Evolutionary conservation across 2,113 vertebrate genomes (phyloP), one percentile per base, ranked within the genome.

Genomic region (Crocuta crocuta): DNA sequence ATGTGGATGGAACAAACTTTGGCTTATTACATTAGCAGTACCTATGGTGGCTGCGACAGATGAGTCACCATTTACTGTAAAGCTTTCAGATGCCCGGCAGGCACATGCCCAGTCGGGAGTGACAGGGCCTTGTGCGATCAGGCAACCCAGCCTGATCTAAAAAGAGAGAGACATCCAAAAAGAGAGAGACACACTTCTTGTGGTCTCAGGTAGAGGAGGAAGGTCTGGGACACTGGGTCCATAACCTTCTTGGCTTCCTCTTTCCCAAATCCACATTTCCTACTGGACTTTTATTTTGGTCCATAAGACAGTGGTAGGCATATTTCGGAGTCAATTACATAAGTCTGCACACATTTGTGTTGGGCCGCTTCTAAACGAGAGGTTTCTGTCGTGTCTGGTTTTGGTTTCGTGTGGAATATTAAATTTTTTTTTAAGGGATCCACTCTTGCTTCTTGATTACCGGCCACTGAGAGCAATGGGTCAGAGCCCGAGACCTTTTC

Each of bases 1-100:
- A 93, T 98, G 97, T 99, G 98, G 99, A 98, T 99, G 98, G 99
- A 98, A 96, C 83, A 70, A 85, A 98, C 93, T 98, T 97, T 4
- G 23, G 97, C 96, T 98, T 97, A 98, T 97, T 98, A 97, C 98
- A 97, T 97, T 95, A 89, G 98, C 35, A n/a, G 90, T n/a, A 24
- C 97, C 92, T 96, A 81, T 74, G 12, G 97, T 95, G 39, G 33
- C 98, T 97, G 94, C 95, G 73, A 81, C 10, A 94, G 94, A 98
- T 99, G 99, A 99, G 98, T 99, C 98, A 99, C 98, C 98, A 0
- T 89, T 99, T 99, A 99, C 99, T 89, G 99, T 99, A 99, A 99
- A 96, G 97, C 97, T 98, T 98, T 98, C 98, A 82, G 88, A 65
- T 97, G 97, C 98, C 98, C 91, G 96, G 96, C 97, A 98, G 80